Evolutionary conservation across 2,888 invertebrate genomes (phyloP), one percentile per base, ranked within the genome.

Genomic region (Pyrgus malvae): DNA sequence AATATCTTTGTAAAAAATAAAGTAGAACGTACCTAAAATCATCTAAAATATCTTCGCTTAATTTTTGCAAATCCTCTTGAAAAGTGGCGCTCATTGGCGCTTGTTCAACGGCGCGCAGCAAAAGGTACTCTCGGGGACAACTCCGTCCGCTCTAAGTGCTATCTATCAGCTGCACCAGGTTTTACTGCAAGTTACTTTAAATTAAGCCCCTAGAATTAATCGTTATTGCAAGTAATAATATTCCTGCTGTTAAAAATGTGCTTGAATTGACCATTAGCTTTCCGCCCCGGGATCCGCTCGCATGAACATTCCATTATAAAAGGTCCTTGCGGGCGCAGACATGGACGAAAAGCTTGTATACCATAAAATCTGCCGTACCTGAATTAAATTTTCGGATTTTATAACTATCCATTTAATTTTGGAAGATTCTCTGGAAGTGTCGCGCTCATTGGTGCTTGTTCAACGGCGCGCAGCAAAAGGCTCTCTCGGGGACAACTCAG

Each of bases 401-500:
- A n/a, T n/a, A n/a, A n/a, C n/a, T n/a, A n/a, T 38, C 29, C 45
- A 29, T 40, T 51, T 53, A 45, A 37, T 51, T 53, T 53, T 54
- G 37, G 61, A 63, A 57, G 60, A 60, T 55, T 60, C 55, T 53
- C 59, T 62, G 48, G 63, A 68, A 79, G 75, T 80, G 78, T 72
- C 74, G 74, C 73, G 74, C 75, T 76, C 76, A 81, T 84, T 84
- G 86, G 83, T 82, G 78, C 76, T 76, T 80, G 85, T 79, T 87
- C 79, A 87, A 83, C 85, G 74, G 74, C 64, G 79, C 76, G 80
- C 63, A 79, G 77, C 79, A 69, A 82, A 87, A 78, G 68, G 74
- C 80, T 75, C 88, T 83, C 86, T 56, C 61, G 88, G 86, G 88
- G 74, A 74, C n/a, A n/a, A n/a, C n/a, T n/a, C n/a, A n/a, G n/a